Evolutionary conservation across 1,140 invertebrate species (phyloP), one percentile per base, ranked within the genome.

Genomic region (Homalodisca vitripennis): DNA sequence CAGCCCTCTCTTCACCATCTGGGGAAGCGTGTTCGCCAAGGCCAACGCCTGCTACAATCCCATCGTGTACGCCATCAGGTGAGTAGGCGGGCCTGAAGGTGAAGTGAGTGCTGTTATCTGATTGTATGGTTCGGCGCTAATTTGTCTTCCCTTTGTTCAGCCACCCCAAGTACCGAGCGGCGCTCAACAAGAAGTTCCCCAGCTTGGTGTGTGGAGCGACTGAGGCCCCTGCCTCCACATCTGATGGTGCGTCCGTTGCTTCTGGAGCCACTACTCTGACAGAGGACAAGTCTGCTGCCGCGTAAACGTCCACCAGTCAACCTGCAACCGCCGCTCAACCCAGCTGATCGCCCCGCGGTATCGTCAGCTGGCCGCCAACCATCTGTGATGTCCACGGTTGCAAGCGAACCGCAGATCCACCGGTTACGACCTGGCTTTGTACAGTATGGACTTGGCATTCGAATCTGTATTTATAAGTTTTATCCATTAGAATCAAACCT

Each of bases 61-160:
- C 12, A 92, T 93, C 74, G 89, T 93, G 41, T 92, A 92, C 76
- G 91, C 88, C 67, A 91, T 92, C 78, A 91, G 88, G 88, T 89
- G 77, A 74, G 68, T 1, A 10, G 3, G n/a, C n/a, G 17, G 34
- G 34, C 34, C 34, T 41, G 17, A 6, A 17, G 17, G 6, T 6
- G 6, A 10, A 41, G 6, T 41, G 6, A 41, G 34, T 41, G 34
- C 17, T 10, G 17, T 17, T 41, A 17, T 41, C 34, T 41, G 17
- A 17, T 41, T 41, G 6, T 41, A 41, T n/a, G n/a, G n/a, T n/a
- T n/a, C n/a, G 17, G 6, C 17, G 34, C 17, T 41, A 10, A 41
- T 41, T 41, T 41, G 34, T 41, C 34, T 41, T 10, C 17, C 34
- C 34, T 17, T 32, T 64, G 82, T 81, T 24, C 73, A 90, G 89